Conservation (phyloP, 2,888 invertebrate genomes). For the Bedellia somnulentella region DNA sequence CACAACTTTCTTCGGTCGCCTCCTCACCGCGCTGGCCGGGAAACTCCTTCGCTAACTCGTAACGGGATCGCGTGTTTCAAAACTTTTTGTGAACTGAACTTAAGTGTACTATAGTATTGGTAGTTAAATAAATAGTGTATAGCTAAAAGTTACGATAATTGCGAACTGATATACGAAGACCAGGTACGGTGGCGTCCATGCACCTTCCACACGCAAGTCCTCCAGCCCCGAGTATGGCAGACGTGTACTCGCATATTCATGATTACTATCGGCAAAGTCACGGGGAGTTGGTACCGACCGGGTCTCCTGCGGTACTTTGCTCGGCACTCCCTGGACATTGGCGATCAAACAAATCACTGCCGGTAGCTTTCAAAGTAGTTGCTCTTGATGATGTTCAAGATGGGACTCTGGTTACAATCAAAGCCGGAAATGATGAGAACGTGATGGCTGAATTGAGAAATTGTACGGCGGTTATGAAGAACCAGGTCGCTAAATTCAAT, state of each 20-base stretch:
- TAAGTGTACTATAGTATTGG: no score
- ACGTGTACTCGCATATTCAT: constrained; percentile 73
- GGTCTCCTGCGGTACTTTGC: constrained; percentile 93
- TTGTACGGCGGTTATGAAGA: constrained; percentile 93
- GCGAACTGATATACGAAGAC: no score
- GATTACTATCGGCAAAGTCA: constrained; percentile 85
- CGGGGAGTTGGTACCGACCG: constrained; percentile 92
- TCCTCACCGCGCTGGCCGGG: not conserved
- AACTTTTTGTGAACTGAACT: constrained; percentile 29
- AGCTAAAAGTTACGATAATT: no score
- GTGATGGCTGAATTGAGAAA: constrained; percentile 94
- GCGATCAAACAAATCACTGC: constrained; percentile 96
- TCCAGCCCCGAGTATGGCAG: constrained; percentile 67
- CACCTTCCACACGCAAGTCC: constrained; percentile 66
- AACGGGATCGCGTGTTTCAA: constrained; percentile 19
- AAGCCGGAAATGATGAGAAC: constrained; percentile 98
- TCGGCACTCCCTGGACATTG: constrained; percentile 93
- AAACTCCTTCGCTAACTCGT: not conserved
- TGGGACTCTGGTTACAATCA: constrained; percentile 90
- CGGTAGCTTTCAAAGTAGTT: constrained; percentile 94
- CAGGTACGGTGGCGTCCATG: constrained; percentile 59
- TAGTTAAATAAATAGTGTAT: no score
- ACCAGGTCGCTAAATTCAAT: constrained; percentile 97
- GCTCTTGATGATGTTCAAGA: constrained; percentile 91
- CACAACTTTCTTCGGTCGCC: constrained; percentile 37